phyloP scores from a whole-genome alignment of 1,140 invertebrate genomes.

The Prorops nasuta region DNA sequence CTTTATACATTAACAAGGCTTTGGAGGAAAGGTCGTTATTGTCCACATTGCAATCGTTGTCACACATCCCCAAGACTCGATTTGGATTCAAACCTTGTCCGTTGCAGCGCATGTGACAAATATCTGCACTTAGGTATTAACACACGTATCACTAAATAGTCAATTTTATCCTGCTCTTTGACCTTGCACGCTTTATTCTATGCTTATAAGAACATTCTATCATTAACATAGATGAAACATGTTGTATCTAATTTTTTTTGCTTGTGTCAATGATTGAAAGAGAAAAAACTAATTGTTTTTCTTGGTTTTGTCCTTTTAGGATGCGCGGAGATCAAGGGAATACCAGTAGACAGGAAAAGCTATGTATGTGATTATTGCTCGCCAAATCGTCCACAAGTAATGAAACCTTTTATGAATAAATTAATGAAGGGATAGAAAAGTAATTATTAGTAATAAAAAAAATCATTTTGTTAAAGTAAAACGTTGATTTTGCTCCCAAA shows the following conservation, averaged over 20 bases:
- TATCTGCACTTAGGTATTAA: conserved; percentile 59
- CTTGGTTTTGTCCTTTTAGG: conserved; percentile 29
- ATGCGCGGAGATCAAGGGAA: conserved; percentile 52
- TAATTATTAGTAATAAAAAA: neutral
- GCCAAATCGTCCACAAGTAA: conserved; percentile 36
- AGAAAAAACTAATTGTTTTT: conserved; percentile 5
- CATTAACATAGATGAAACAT: no score
- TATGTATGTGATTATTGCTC: conserved; percentile 51
- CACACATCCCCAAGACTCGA: conserved; percentile 55
- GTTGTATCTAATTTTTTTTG: no score
- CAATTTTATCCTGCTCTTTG: no score
- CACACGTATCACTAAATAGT: conserved; percentile 42
- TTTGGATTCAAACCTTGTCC: conserved; percentile 54
- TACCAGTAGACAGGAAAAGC: conserved; percentile 46
- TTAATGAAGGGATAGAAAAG: conserved; percentile 35
- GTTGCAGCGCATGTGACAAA: conserved; percentile 60
- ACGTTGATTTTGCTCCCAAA: no score
- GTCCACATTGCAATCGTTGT: conserved; percentile 58
- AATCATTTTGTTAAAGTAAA: no score
- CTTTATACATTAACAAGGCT: conserved; percentile 56
- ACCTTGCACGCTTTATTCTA: no score
- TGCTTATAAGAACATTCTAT: no score
- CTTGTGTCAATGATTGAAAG: no score
- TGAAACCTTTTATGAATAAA: conserved; percentile 44
- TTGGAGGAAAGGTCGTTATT: conserved; percentile 59